These are phyloP conservation scores for Xiphorhynchus elegans DNA, from an alignment of 2,113 vertebrate genomes.

Conservation along the genomic window DNA sequence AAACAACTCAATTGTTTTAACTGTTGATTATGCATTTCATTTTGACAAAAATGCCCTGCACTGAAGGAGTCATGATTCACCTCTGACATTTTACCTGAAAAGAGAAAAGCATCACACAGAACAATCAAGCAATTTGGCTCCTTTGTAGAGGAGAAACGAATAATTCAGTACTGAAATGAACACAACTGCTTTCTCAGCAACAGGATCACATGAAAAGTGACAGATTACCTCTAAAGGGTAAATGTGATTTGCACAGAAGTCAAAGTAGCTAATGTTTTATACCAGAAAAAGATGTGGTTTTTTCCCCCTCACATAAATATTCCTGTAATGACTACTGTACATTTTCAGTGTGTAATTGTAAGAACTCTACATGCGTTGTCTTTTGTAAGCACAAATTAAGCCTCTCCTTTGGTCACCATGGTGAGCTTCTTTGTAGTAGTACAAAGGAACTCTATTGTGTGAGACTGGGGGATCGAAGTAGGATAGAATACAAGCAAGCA, in stretches of 20 bases:
- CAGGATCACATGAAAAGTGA: background rate
- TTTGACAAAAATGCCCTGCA: slow-evolving; percentile 15
- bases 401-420: background rate
- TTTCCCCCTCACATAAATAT: background rate
- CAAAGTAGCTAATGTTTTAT: background rate
- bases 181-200: background rate
- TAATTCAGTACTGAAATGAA: background rate
- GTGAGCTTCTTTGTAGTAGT: background rate
- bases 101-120: background rate
- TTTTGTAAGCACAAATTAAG: background rate
- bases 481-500: background rate
- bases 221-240: background rate
- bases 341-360: background rate
- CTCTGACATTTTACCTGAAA: slow-evolving; percentile 31
- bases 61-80: background rate
- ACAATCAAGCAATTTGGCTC: background rate
- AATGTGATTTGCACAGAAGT: background rate
- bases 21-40: slow-evolving; percentile 40
- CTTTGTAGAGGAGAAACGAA: background rate
- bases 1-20: slow-evolving; percentile 49
- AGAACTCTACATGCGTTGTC: background rate
- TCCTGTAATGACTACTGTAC: background rate
- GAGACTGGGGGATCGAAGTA: background rate
- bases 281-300: background rate
- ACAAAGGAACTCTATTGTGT: background rate